Evolutionary conservation across 2,888 invertebrate genomes (phyloP), one percentile per base, ranked within the genome.

Genomic region (Lysandra coridon): DNA sequence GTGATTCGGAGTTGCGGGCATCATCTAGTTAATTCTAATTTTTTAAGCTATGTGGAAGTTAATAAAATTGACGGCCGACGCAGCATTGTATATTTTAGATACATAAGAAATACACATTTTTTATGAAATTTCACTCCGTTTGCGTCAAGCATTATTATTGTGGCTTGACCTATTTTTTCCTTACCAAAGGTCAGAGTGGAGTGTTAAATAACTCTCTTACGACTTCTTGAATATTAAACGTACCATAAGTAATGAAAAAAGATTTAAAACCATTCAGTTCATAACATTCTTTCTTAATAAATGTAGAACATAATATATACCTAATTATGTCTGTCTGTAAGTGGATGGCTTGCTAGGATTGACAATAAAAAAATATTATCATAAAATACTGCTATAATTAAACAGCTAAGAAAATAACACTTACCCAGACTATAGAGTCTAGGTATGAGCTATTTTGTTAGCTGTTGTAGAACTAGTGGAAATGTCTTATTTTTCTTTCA

Each of bases 141-240:
- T 33, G 33, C 33, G 69, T 69, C 33, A 69, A 69, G 69, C 23
- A 33, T 12, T 69, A 3, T 69, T 69, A 69, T 69, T 14, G 33
- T 69, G 33, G 33, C 73, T 44, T 44, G 73, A 73, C 73, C 73
- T 73, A 44, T 73, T 73, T 73, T 69, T 73, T 44, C n/a, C 37
- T 40, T n/a, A 44, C 73, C 44, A 44, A 73, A 44, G 40, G 73
- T 73, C 40, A 44, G 73, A 40, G 73, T n/a, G 40, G 44, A 73
- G 40, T 44, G 44, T 44, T 37, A 73, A 73, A 44, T 73, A 73
- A 69, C 14, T 69, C 69, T 69, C 69, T 69, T 69, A 69, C 33
- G 33, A 33, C 69, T 69, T 33, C 69, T 69, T 69, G 69, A 69
- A 69, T 69, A 69, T 69, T 69, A 12, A 69, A 33, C 30, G 64